Evolutionary conservation across 2,113 vertebrate species (phyloP).

Genomic region (Canis aureus): DNA sequence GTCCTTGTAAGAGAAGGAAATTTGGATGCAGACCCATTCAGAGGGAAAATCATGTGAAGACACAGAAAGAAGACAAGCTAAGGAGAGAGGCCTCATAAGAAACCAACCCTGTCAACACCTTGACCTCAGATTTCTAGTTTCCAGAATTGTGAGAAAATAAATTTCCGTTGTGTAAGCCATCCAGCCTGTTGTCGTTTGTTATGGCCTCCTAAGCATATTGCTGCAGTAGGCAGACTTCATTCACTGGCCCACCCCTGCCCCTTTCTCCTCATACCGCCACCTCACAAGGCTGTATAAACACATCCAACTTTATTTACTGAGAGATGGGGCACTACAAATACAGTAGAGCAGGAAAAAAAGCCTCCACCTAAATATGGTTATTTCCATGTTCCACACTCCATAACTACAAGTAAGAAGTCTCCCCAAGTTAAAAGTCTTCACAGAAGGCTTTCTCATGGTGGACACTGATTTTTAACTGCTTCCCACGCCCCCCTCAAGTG

Average conservation of each 20-base stretch:
- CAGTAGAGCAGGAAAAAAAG: not conserved
- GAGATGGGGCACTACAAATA: not conserved
- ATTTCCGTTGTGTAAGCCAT: not conserved
- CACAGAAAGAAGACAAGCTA: not conserved
- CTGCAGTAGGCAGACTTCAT: no score
- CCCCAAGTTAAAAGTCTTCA: not conserved
- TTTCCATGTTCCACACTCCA: not conserved
- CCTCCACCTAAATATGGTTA: not conserved
- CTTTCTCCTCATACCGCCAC: not conserved
- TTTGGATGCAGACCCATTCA: not conserved
- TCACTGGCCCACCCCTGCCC: not conserved
- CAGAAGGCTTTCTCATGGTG: not conserved
- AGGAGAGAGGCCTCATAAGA: not conserved
- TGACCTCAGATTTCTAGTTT: not conserved
- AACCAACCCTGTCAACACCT: no score
- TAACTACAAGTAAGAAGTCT: not conserved
- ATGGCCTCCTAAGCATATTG: no score
- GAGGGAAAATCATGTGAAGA: not conserved
- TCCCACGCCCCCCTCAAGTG: not conserved
- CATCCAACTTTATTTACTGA: not conserved
- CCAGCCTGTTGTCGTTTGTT: not conserved
- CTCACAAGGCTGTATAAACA: not conserved
- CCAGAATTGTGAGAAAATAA: not conserved
- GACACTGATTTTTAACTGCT: not conserved
- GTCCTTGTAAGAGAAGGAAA: not conserved